phyloP scores from a whole-genome alignment of 2,888 invertebrate species.

The Napeogenes inachia region DNA sequence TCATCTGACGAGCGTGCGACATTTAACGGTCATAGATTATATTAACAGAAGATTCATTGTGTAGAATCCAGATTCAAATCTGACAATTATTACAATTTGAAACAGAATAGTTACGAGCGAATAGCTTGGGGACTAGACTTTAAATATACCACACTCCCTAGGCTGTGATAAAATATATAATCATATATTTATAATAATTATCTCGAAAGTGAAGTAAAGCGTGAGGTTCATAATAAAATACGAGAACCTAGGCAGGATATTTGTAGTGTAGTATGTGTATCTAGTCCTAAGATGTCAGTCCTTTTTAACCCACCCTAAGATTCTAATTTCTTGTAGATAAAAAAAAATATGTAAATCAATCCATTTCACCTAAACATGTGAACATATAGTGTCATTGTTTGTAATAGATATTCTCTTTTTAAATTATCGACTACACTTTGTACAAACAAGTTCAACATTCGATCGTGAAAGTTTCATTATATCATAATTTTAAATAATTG shows the following conservation, averaged over 20 bases:
- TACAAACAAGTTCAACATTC: slow-evolving; percentile 10
- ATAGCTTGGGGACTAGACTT: too few species aligned
- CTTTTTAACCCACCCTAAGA: too few species aligned
- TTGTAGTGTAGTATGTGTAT: too few species aligned
- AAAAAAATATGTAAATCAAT: not conserved
- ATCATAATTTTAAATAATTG: slow-evolving; percentile 7
- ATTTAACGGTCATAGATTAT: slow-evolving; percentile 28
- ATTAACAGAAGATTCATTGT: slow-evolving; percentile 11
- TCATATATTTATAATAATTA: too few species aligned
- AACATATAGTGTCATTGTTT: not conserved
- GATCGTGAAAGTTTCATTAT: slow-evolving; percentile 11
- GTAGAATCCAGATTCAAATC: not conserved
- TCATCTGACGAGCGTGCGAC: slow-evolving; percentile 34
- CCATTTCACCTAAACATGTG: not conserved
- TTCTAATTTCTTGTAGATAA: not conserved
- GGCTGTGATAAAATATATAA: too few species aligned
- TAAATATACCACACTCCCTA: too few species aligned
- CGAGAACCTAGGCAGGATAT: too few species aligned
- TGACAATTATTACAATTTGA: slow-evolving; percentile 22
- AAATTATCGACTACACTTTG: too few species aligned
- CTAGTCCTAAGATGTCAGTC: too few species aligned
- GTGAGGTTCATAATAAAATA: too few species aligned
- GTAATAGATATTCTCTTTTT: not conserved
- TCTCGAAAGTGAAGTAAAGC: too few species aligned
- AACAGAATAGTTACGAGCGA: too few species aligned